These are phyloP conservation scores for Pediacus dermestoides DNA, from an alignment of 2,888 invertebrate species.

Conservation along the genomic window DNA sequence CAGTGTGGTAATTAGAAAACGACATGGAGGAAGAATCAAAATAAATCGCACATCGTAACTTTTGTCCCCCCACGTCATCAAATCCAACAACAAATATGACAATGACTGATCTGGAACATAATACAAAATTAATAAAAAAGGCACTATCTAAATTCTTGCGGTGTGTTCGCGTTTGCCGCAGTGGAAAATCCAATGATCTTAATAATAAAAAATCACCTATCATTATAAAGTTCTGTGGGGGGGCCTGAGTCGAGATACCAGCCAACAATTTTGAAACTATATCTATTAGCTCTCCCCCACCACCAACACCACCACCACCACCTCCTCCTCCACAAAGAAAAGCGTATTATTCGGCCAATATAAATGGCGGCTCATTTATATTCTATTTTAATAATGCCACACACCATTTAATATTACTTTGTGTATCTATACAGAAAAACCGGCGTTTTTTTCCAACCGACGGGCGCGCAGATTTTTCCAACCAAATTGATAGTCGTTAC, in stretches of 20 bases:
- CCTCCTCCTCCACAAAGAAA: too few species aligned
- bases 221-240: conserved; percentile 37
- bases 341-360: conserved; percentile 32
- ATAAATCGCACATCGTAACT: too few species aligned
- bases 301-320: too few species aligned
- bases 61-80: too few species aligned
- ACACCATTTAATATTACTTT: conserved; percentile 40
- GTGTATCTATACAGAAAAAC: too few species aligned
- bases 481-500: too few species aligned
- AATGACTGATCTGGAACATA: neutral
- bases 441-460: too few species aligned
- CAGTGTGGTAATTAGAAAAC: too few species aligned
- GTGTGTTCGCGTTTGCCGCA: conserved; percentile 3
- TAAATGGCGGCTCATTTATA: conserved; percentile 43
- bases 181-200: conserved; percentile 28
- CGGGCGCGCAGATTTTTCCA: too few species aligned
- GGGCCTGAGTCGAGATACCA: conserved; percentile 26
- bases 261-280: conserved; percentile 38
- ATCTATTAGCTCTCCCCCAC: conserved; percentile 41
- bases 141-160: neutral
- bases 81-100: too few species aligned
- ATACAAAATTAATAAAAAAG: conserved; percentile 3
- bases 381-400: conserved; percentile 44
- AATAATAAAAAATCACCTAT: conserved; percentile 45
- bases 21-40: too few species aligned